Percentiles rank a stretch among this genome's conserved stretches.
Conservation (phyloP, 1,140 invertebrate species). For the Drosophila navojoa region DNA sequence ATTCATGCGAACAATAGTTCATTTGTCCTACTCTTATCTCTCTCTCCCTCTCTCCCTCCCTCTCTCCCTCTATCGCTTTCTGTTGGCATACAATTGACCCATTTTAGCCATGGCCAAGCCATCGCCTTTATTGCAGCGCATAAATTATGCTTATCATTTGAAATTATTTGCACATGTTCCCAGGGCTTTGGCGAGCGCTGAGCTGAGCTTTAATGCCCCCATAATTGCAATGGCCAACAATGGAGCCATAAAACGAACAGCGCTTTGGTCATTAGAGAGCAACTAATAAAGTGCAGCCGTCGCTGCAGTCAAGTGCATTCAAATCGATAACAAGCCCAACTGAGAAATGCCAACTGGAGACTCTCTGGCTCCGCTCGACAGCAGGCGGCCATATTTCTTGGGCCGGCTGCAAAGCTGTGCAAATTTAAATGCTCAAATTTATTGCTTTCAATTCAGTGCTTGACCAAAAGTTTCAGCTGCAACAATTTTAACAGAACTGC, state of each 20-base stretch:
- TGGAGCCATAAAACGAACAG: conserved; percentile 58
- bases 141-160: conserved; percentile 78
- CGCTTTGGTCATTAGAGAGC: conserved; percentile 36
- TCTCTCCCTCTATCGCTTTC: not conserved
- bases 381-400: not conserved
- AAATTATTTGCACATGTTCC: conserved; percentile 75
- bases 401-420: not conserved
- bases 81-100: conserved; percentile 65
- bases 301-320: conserved; percentile 22
- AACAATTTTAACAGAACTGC: too few relatives aligned
- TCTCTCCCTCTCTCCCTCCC: not conserved
- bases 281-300: conserved; percentile 55
- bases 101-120: conserved; percentile 49
- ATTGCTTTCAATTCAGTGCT: too few relatives aligned
- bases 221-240: conserved; percentile 73
- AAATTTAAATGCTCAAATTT: not conserved
- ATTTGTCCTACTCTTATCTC: conserved; percentile 5
- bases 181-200: conserved; percentile 28
- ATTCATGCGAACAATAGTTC: conserved; percentile 19
- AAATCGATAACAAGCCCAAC: conserved; percentile 19
- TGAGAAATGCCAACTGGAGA: conserved; percentile 20
- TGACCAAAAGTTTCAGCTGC: too few relatives aligned
- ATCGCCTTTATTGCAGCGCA: conserved; percentile 58
- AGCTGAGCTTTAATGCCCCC: conserved; percentile 53
- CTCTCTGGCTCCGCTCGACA: not conserved